Percentiles rank a stretch among this genome's conserved stretches.
These are phyloP conservation scores for Cotesia glomerata DNA, from an alignment of 1,140 invertebrate genomes.

Conservation along the genomic window DNA sequence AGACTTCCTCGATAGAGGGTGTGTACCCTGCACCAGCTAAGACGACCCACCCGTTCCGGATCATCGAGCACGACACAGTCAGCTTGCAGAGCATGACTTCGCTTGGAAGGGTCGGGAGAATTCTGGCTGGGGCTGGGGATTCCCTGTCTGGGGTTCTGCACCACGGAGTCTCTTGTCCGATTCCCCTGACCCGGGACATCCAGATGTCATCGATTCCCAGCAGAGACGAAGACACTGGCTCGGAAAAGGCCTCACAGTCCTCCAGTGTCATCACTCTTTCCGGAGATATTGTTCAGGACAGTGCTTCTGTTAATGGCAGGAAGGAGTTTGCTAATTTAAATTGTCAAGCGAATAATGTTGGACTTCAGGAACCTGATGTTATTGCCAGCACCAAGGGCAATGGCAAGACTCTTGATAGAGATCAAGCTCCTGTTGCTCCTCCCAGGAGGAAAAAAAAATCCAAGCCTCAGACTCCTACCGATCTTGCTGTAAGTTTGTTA, in stretches of 20 bases:
- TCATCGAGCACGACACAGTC: conserved; percentile 85
- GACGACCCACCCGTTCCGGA: conserved; percentile 77
- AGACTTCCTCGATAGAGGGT: conserved; percentile 72
- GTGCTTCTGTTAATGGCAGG: conserved; percentile 44
- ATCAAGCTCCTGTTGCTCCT: conserved; percentile 74
- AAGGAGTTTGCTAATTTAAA: conserved; percentile 42
- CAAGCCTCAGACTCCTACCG: conserved; percentile 64
- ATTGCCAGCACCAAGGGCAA: conserved; percentile 88
- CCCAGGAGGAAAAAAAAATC: conserved; percentile 81
- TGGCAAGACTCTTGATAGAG: conserved; percentile 48
- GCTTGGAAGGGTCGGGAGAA: conserved; percentile 77
- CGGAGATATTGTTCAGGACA: conserved; percentile 51
- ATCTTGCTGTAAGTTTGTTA: conserved; percentile 55
- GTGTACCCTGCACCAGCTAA: conserved; percentile 64
- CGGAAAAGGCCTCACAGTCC: conserved; percentile 58
- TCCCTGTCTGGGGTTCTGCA: conserved; percentile 59
- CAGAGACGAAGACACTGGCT: conserved; percentile 57
- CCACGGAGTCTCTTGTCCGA: conserved; percentile 34
- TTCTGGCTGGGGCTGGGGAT: conserved; percentile 71
- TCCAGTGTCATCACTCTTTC: conserved; percentile 56
- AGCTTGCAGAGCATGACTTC: conserved; percentile 87
- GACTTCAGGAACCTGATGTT: conserved; percentile 86
- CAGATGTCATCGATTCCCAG: conserved; percentile 54
- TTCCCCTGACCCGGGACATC: conserved; percentile 47
- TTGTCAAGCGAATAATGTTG: conserved; percentile 46